Evolutionary conservation across 1,140 invertebrate species (phyloP).

Genomic region (Trichoplusia ni): DNA sequence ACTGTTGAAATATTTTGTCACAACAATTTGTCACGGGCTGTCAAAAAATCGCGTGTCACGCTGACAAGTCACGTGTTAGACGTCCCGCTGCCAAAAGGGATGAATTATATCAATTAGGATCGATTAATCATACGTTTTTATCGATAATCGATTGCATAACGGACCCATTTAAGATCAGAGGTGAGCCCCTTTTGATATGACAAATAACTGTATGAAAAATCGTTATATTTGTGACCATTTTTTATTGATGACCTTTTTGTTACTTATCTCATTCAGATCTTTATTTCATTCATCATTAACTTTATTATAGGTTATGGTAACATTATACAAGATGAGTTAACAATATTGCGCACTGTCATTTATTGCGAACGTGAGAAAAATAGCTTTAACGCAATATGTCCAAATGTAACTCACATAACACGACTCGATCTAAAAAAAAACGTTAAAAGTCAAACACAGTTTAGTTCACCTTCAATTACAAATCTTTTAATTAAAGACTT

Average conservation of each 20-base stretch:
- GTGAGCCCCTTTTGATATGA: conserved; percentile 61
- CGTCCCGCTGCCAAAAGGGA: conserved; percentile 50
- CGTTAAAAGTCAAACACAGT: no score
- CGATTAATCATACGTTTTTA: conserved; percentile 70
- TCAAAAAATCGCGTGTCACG: conserved; percentile 69
- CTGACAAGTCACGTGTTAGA: conserved; percentile 52
- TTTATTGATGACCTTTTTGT: conserved; percentile 28
- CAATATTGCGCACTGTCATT: conserved; percentile 23
- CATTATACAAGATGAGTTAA: conserved; percentile 23
- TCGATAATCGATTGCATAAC: conserved; percentile 68
- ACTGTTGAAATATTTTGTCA: conserved; percentile 81
- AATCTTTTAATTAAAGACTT: no score
- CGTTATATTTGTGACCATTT: conserved; percentile 26
- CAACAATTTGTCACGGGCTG: conserved; percentile 78
- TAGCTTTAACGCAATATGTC: no score
- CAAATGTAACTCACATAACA: no score
- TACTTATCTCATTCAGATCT: conserved; percentile 27
- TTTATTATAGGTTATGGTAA: conserved; percentile 29
- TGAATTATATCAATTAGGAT: conserved; percentile 72
- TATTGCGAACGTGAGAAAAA: conserved; percentile 25
- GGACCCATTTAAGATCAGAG: conserved; percentile 67
- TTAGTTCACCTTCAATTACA: no score
- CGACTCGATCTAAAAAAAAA: no score
- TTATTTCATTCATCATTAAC: conserved; percentile 25
- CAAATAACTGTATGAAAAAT: conserved; percentile 65